Evolutionary conservation across 2,113 vertebrate species (phyloP).

Genomic region (Ploceus nigricollis): DNA sequence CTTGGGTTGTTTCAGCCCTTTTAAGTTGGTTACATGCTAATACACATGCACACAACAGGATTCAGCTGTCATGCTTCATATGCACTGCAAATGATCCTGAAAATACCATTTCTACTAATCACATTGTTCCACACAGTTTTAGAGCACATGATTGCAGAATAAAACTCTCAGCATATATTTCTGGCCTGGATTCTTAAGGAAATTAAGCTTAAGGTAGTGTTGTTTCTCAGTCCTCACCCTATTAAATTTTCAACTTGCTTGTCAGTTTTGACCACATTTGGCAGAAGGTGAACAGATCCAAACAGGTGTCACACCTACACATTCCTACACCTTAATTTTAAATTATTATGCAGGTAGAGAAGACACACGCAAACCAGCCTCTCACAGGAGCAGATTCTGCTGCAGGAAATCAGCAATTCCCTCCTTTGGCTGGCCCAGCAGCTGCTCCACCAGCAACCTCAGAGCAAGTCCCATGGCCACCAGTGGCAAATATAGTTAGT

Average conservation of each 20-base stretch:
- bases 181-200: neutral
- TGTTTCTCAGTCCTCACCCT: neutral
- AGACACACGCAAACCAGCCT: neutral
- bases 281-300: neutral
- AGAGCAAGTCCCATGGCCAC: neutral
- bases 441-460: neutral
- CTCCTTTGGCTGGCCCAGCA: neutral
- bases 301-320: neutral
- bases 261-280: neutral
- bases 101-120: neutral
- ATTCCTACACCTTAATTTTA: neutral
- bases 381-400: neutral
- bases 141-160: neutral
- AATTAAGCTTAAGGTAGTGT: neutral
- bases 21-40: neutral
- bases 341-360: neutral
- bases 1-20: neutral
- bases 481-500: neutral
- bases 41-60: neutral
- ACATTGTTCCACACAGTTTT: neutral
- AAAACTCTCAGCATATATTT: constrained; percentile 4
- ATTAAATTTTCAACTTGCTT: neutral
- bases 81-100: neutral
- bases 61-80: neutral
- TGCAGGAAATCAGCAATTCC: neutral